A percentile compares a stretch with the other conserved stretches of the same genome.
phyloP scores from a whole-genome alignment of 2,888 invertebrate species.

The Diloba caeruleocephala region DNA sequence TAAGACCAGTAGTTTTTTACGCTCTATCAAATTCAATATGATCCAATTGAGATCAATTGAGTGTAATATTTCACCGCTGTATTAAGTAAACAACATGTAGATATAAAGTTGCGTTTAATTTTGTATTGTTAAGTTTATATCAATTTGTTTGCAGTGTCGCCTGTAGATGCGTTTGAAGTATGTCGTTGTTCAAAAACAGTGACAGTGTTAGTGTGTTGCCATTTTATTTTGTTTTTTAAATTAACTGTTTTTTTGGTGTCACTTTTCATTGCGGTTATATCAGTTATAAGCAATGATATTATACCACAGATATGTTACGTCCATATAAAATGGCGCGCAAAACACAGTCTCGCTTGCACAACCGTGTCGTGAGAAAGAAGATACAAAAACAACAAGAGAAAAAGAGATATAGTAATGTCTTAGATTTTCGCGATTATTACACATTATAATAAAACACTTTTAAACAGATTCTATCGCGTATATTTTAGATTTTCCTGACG shows the following conservation, averaged over 20 bases:
- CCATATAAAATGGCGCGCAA: too few relatives aligned
- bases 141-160: conserved; percentile 52
- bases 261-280: neutral
- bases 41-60: conserved; percentile 47
- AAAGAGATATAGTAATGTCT: too few relatives aligned
- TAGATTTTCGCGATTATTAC: too few relatives aligned
- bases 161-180: conserved; percentile 58
- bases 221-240: conserved; percentile 23
- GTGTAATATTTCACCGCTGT: conserved; percentile 13
- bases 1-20: conserved; percentile 17
- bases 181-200: conserved; percentile 83
- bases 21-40: conserved; percentile 31
- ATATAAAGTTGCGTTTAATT: conserved; percentile 2
- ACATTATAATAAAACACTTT: too few relatives aligned
- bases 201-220: conserved; percentile 78
- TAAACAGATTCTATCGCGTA: too few relatives aligned
- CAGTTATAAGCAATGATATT: too few relatives aligned
- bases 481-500: too few relatives aligned
- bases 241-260: conserved; percentile 14
- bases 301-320: too few relatives aligned
- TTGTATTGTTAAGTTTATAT: conserved; percentile 21
- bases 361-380: too few relatives aligned
- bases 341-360: too few relatives aligned
- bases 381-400: too few relatives aligned
- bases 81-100: conserved; percentile 14